Base-by-base conservation (phyloP, 1,140 invertebrate species). In the Metopolophium dirhodum region DNA sequence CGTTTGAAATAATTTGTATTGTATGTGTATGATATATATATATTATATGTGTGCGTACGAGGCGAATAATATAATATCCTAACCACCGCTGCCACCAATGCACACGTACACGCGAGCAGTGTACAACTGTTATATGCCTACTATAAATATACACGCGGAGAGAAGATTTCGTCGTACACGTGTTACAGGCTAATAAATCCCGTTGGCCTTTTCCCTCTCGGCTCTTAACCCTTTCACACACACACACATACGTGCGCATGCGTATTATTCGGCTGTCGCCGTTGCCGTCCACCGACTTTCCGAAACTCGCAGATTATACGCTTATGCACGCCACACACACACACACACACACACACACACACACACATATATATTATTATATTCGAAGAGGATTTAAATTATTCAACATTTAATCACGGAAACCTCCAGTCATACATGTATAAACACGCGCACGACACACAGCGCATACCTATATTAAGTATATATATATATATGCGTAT, bases 121-220 rank as follows among this genome's bases (percentile, higher is more conserved):
- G 77, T 85, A 68, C n/a, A 77, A 88, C 45, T n/a, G 30, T 87
- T 11, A 9, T 51, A 18, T 51, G 49, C 20, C 23, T 35, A 49
- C 86, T 54, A 51, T 54, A 89, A 49, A 91, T 77, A 90, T 57
- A 68, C 18, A 91, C 47, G 68, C n/a, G 91, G 22, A 85, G 47
- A 83, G 91, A 92, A 91, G 91, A 92, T 92, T 92, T 92, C 91
- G 91, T 92, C 91, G 91, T 92, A 92, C 91, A 92, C 68, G 77
- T 92, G 91, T 92, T 92, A 92, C 91, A 83, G 68, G 61, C 91
- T 82, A 83, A 92, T 92, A 92, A 92, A 92, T 92, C 91, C 91
- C 77, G 85, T 85, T 20, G 68, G 91, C 30, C 77, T 54, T 41
- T 49, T 82, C 68, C 68, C 91, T 82, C 47, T n/a, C 88, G 20